These are phyloP conservation scores for Etheostoma perlongum DNA, from an alignment of 2,797 vertebrate genomes.

Conservation along the genomic window DNA sequence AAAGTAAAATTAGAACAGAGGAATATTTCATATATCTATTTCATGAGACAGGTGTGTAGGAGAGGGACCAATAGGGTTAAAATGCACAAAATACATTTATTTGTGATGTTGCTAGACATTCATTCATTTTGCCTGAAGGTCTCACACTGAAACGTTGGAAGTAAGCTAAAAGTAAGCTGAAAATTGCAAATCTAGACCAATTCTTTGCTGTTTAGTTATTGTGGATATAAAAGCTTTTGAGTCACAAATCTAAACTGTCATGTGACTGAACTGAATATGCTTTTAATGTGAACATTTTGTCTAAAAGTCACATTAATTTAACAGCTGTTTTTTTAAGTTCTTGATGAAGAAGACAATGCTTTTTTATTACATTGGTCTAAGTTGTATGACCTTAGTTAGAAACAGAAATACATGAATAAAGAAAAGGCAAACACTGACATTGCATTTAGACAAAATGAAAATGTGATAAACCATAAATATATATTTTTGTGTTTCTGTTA, in stretches of 20 bases:
- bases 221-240: not conserved
- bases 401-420: not conserved
- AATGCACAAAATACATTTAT: too few species aligned
- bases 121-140: too few species aligned
- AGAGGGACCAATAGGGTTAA: too few species aligned
- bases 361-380: not conserved
- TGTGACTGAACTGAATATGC: not conserved
- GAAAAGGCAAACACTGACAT: slow-evolving; percentile 61
- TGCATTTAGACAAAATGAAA: slow-evolving; percentile 59
- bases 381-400: not conserved
- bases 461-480: slow-evolving; percentile 22
- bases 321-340: not conserved
- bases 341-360: too few species aligned
- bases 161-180: too few species aligned
- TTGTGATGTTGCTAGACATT: too few species aligned
- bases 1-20: not conserved
- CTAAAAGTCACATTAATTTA: not conserved
- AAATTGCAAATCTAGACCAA: not conserved
- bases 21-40: too few species aligned
- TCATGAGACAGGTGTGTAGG: too few species aligned
- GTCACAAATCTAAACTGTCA: not conserved
- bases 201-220: not conserved
- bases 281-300: not conserved
- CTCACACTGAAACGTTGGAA: too few species aligned
- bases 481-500: not conserved